Evolutionary conservation across 2,888 invertebrate species (phyloP).

Genomic region (Gonocerus acuteangulatus): DNA sequence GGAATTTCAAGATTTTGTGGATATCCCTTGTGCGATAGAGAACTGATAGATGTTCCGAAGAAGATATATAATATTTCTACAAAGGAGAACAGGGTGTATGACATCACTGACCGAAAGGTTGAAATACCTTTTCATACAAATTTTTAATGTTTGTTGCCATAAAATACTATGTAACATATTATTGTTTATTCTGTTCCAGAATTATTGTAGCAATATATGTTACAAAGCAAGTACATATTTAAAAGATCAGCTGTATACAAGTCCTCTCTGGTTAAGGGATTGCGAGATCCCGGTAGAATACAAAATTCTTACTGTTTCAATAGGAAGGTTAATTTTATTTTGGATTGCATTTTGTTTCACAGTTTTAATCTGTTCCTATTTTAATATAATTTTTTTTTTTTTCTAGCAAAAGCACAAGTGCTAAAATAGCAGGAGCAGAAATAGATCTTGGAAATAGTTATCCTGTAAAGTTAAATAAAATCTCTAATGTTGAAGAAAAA

Average conservation of each 20-base stretch:
- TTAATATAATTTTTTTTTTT: too few species aligned
- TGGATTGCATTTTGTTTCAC: background rate
- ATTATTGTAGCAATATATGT: conserved; percentile 75
- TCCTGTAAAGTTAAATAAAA: conserved; percentile 26
- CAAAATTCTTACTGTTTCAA: conserved; percentile 24
- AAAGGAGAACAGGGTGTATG: conserved; percentile 74
- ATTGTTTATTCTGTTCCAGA: conserved; percentile 45
- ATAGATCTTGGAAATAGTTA: conserved; percentile 27
- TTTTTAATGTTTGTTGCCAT: too few species aligned
- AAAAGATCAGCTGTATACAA: conserved; percentile 69
- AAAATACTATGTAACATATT: background rate
- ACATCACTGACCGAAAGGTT: conserved; percentile 70
- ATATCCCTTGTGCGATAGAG: conserved; percentile 67
- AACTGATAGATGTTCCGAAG: conserved; percentile 56
- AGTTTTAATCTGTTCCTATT: too few species aligned
- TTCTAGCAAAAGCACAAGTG: conserved; percentile 19
- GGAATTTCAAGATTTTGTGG: conserved; percentile 71
- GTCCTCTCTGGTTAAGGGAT: conserved; percentile 76
- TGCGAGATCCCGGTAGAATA: conserved; percentile 47
- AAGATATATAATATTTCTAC: conserved; percentile 75
- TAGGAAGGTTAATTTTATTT: conserved; percentile 7
- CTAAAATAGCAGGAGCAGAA: conserved; percentile 30
- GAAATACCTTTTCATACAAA: background rate
- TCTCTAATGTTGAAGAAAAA: too few species aligned
- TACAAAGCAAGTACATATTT: conserved; percentile 71